Evolutionary conservation across 1,140 invertebrate species (phyloP), one percentile per base, ranked within the genome.

Genomic region (Adelges cooleyi): DNA sequence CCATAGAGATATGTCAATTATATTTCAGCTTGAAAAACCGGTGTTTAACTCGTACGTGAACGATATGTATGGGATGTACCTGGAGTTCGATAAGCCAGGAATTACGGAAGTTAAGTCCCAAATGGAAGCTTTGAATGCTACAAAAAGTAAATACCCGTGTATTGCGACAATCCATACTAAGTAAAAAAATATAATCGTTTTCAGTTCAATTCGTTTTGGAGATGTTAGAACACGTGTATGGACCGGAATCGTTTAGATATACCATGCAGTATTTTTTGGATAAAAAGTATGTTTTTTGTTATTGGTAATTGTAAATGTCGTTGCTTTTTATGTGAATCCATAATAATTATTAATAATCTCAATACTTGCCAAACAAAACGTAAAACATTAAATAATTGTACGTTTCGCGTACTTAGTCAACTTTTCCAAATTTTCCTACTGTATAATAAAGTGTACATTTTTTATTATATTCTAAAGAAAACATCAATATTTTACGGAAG

Each of bases 201-300:
- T 71, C 52, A 83, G 85, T 87, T n/a, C 90, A 90, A 67, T 79
- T 92, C n/a, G 79, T 96, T 10, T 88, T 97, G 70, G 79, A 92
- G 42, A 97, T 97, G 92, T 83, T 97, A 72, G 87, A 90, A 70
- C 86, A 87, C 69, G 92, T 90, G 4, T 77, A 97, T 8, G 88
- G 90, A 4, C 81, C 84, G 50, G 75, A 81, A 4, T 85, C 85
- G 1, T 95, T 97, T 74, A 84, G 80, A 69, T 80, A 80, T 67
- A 89, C 86, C 13, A 71, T 95, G 38, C 80, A 81, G 67, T 82
- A 79, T 67, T 88, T 90, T 70, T 78, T 90, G 68, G 74, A 79
- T 17, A 75, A 81, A 56, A 79, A 77, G 81, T 82, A 76, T 74
- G 69, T n/a, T 71, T 71, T 69, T n/a, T n/a, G n/a, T n/a, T n/a